Evolutionary conservation across 2,113 vertebrate species (phyloP), one percentile per base, ranked within the genome.

Genomic region (Acrocephalus arundinaceus): DNA sequence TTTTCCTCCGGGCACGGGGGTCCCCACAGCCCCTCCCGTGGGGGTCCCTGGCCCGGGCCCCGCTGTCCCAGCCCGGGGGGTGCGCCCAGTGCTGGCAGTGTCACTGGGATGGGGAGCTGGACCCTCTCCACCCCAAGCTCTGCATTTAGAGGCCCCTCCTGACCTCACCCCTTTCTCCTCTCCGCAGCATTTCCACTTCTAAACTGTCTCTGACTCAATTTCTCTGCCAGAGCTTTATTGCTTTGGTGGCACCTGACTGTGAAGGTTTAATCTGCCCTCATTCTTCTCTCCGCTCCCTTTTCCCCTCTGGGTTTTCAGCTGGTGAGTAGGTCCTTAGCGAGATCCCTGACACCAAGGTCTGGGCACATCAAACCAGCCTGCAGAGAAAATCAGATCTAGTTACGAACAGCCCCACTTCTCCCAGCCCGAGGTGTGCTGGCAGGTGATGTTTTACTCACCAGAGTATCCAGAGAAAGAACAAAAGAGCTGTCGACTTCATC

Each of bases 361-460:
- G 67, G 41, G 77, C 39, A 59, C 79, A 35, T 54, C 86, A 72
- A 82, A 70, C n/a, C 59, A 28, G 35, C 37, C 39, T n/a, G 71
- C 75, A 62, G 70, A 67, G 75, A 85, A 85, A 48, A 88, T 73
- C 73, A 77, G 81, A 85, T 49, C 62, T 61, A 51, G 54, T 68
- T 46, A 66, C 41, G 48, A 67, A 79, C 73, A 48, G 49, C 37
- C 57, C 33, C 2, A 35, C 66, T 28, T 41, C 35, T n/a, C 70
- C 54, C 76, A 54, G 66, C 37, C 62, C 33, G 58, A 86, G 58
- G 45, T 71, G 63, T 27, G 4, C 18, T 43, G 92, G 78, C 87
- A 92, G 80, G 90, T 67, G 89, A 72, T 25, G 48, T 80, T 85
- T 91, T 77, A 94, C 95, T 91, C 73, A 76, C 93, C 55, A 12